A percentile compares a stretch with the other conserved stretches of the same genome.
Evolutionary conservation across 2,113 vertebrate species (phyloP).

Genomic region (Datnioides undecimradiatus): DNA sequence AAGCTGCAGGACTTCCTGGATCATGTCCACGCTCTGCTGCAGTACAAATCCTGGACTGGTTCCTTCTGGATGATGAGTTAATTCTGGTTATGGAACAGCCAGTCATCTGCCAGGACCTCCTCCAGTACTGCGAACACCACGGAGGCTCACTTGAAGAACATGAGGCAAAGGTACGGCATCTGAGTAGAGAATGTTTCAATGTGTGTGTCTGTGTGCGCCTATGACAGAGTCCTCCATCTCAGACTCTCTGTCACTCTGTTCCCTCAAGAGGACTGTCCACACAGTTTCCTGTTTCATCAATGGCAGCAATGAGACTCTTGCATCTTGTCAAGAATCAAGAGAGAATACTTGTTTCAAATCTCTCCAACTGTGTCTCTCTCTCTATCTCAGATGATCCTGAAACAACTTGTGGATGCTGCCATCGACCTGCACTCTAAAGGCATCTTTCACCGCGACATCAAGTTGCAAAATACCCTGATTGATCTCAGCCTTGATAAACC

Average conservation of each 20-base stretch:
- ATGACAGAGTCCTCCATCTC: too few relatives aligned
- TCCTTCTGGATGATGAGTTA: background rate
- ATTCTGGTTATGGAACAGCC: background rate
- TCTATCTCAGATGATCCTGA: conserved; percentile 3
- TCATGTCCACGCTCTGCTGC: background rate
- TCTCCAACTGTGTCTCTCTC: too few relatives aligned
- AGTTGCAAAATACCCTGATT: conserved; percentile 1
- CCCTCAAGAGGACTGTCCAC: too few relatives aligned
- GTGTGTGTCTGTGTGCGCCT: too few relatives aligned
- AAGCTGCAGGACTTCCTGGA: background rate
- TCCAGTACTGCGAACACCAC: background rate
- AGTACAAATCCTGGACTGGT: background rate
- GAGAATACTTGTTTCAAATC: background rate
- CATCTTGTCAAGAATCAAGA: background rate
- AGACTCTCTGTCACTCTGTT: too few relatives aligned
- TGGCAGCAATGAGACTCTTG: too few relatives aligned
- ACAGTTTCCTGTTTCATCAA: too few relatives aligned
- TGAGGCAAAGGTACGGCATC: background rate
- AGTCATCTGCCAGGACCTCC: background rate
- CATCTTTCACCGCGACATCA: conserved; percentile 26
- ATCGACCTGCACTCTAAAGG: background rate
- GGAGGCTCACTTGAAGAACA: background rate
- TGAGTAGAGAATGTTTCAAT: too few relatives aligned
- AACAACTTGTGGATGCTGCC: conserved; percentile 23
- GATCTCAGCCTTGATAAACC: background rate